phyloP scores from a whole-genome alignment of 1,140 invertebrate species.

The Zaprionus africanus region DNA sequence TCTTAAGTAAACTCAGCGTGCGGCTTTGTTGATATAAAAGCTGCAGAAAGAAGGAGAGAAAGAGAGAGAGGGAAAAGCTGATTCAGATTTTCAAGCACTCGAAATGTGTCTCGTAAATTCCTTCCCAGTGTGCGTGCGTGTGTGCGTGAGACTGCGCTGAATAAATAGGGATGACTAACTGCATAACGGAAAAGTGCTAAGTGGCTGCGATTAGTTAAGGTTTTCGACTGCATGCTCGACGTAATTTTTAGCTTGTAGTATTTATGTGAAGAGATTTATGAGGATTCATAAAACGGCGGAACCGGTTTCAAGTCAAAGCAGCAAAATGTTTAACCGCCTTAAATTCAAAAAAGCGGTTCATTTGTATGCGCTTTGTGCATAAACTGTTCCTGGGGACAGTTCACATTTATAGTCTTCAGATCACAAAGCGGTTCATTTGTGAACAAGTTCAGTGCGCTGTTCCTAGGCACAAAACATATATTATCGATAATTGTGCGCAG shows the following conservation, averaged over 20 bases:
- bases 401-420: too few species aligned
- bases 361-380: neutral
- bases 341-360: neutral
- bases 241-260: constrained; percentile 8
- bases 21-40: constrained; percentile 57
- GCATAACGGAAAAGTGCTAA: constrained; percentile 32
- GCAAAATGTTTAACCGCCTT: neutral
- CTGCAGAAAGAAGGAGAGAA: constrained; percentile 8
- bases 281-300: neutral
- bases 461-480: too few species aligned
- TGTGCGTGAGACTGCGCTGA: constrained; percentile 2
- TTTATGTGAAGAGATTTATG: constrained; percentile 7
- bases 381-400: neutral
- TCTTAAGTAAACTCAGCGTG: constrained; percentile 60
- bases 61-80: constrained; percentile 48
- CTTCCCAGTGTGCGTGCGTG: constrained; percentile 2
- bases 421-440: constrained; percentile 1
- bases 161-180: constrained; percentile 37
- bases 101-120: constrained; percentile 62
- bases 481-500: too few species aligned
- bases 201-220: constrained; percentile 35
- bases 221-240: constrained; percentile 2
- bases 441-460: neutral
- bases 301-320: constrained; percentile 4
- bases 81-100: constrained; percentile 59